Evolutionary conservation across 2,888 invertebrate species (phyloP), one percentile per base, ranked within the genome.

Genomic region (Rotaria magnacalcarata): DNA sequence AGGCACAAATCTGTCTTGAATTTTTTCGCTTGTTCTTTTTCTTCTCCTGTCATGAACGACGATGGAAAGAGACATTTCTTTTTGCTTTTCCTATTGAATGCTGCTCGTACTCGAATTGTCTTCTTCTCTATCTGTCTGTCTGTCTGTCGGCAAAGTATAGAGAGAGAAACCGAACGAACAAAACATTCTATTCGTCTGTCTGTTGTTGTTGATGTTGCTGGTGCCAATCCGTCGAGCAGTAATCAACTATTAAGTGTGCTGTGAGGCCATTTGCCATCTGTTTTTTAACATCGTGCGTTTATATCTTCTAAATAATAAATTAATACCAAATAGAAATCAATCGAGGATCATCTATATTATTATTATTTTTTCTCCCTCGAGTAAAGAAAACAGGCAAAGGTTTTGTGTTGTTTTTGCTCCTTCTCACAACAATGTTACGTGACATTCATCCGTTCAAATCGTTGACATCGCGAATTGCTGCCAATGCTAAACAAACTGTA

Each of bases 401-500:
- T 21, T 54, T 54, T 54, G 5, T 19, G 5, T 19, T 3, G 19
- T 2, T 19, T 54, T 21, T 54, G 24, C 7, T 56, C 10, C 56
- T 24, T 56, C 24, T 21, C 5, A 56, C 24, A 34, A 67, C 34
- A 2, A 80, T 80, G 80, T 80, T 80, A 80, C 80, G 80, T 80
- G 80, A 80, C 24, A 80, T 80, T 41, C 80, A 80, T 47, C 80
- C 80, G 6, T 80, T 80, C n/a, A 80, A 80, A 80, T 43, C 47
- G n/a, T 47, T 80, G 7, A 80, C 80, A 21, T 80, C 80, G n/a
- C 43, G 47, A 8, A 80, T 80, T 14, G 80, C 80, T 47, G 80
- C 80, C 24, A 80, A 80, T 80, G 80, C 80, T 5, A 80, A 80
- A 80, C 80, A 80, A 47, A 80, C 80, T 34, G 80, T 80, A 80